Evolutionary conservation across 1,140 invertebrate species (phyloP), one percentile per base, ranked within the genome.

Genomic region (Caenorhabditis brenneri): DNA sequence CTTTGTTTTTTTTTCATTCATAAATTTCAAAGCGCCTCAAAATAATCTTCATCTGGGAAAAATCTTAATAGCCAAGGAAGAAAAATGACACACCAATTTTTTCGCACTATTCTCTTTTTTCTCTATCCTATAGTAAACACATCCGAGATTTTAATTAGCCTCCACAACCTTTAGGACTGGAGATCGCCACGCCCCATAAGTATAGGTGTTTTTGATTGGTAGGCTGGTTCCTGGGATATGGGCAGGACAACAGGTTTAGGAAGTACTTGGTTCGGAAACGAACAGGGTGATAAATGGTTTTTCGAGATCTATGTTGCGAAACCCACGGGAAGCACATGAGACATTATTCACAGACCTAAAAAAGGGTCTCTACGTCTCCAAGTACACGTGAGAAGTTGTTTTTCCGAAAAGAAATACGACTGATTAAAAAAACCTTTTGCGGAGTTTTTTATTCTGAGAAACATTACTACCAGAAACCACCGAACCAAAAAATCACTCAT

Each of bases 171-270:
- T n/a, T n/a, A n/a, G n/a, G 53, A 58, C 5, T n/a, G 53, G 39
- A 12, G 65, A 22, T 6, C 19, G n/a, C 33, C 65, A 74, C 65
- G 36, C 36, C 36, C n/a, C 65, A n/a, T 10, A 12, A 24, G 36
- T 10, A 22, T n/a, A 74, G 33, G 65, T 74, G 65, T 74, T 74
- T 74, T 74, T 74, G 65, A 74, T 74, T 74, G 65, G 65, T 42
- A 1, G 65, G 36, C 36, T 74, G 5, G 33, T 74, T 74, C 36
- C 65, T 16, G n/a, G 22, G 7, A 42, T 74, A 24, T 22, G 15
- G 65, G 65, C 36, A 42, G 36, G 22, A 74, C n/a, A 74, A 74
- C 33, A 74, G 65, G 65, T 74, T 74, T 74, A 74, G 65, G 36
- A 74, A 74, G 36, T 74, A 39, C 10, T 74, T 42, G 65, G 36